phyloP scores from a whole-genome alignment of 2,113 vertebrate species.

The Anser cygnoides region DNA sequence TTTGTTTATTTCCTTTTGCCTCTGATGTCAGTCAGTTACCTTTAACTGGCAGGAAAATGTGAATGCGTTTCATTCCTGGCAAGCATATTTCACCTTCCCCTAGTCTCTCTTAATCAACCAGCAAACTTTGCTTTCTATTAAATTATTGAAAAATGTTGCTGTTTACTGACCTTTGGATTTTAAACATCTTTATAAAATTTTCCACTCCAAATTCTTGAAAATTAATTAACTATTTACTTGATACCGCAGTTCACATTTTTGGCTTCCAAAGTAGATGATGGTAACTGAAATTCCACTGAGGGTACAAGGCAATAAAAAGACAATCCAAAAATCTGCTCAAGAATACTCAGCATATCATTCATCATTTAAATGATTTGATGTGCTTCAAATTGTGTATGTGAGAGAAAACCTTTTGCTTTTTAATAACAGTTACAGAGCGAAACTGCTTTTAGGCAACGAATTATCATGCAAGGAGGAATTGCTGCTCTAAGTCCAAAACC shows the following conservation, averaged over 20 bases:
- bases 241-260: background rate
- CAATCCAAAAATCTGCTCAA: background rate
- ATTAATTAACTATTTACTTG: background rate
- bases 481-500: background rate
- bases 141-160: slow-evolving; percentile 29
- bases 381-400: background rate
- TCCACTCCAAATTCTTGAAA: background rate
- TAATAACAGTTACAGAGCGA: background rate
- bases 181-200: background rate
- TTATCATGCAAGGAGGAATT: background rate
- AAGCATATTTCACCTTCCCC: background rate
- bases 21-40: background rate
- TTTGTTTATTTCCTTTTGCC: slow-evolving; percentile 32
- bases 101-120: background rate
- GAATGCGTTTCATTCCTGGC: slow-evolving; percentile 26
- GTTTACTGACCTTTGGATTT: slow-evolving; percentile 21
- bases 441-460: slow-evolving; percentile 20
- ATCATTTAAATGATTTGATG: background rate
- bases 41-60: slow-evolving; percentile 29
- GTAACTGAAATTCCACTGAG: slow-evolving; percentile 18
- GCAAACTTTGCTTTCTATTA: background rate
- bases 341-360: background rate
- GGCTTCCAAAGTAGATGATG: background rate
- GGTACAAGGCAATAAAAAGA: background rate
- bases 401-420: background rate